Conservation (phyloP, 2,113 vertebrate genomes). For the Menidia beryllina region DNA sequence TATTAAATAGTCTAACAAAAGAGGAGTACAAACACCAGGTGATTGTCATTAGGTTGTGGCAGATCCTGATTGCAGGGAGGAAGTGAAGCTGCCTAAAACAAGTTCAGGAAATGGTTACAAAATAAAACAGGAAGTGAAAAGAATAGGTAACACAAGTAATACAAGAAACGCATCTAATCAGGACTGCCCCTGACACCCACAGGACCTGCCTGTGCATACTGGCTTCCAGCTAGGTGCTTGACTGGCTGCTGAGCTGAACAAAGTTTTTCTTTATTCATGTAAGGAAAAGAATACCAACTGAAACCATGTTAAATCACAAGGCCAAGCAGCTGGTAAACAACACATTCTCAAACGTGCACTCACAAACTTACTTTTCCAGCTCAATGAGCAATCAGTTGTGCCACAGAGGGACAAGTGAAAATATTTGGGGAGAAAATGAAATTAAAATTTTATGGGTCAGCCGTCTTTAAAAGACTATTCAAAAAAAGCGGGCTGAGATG, state of each 20-base stretch:
- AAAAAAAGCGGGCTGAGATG: conserved; percentile 36
- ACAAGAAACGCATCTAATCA: too few relatives aligned
- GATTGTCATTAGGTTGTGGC: too few relatives aligned
- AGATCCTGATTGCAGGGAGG: too few relatives aligned
- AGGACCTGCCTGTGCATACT: conserved; percentile 49
- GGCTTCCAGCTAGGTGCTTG: conserved; percentile 32
- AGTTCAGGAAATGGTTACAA: too few relatives aligned
- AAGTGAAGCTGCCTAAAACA: too few relatives aligned
- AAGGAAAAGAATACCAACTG: conserved; percentile 41
- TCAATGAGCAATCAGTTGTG: conserved; percentile 20
- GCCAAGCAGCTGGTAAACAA: conserved; percentile 49
- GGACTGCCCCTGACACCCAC: too few relatives aligned
- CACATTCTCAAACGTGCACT: conserved; percentile 13
- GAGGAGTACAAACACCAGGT: too few relatives aligned
- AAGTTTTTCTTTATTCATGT: conserved; percentile 30
- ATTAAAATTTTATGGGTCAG: conserved; percentile 57
- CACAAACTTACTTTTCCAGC: conserved; percentile 24
- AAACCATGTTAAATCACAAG: conserved; percentile 42
- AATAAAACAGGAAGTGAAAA: too few relatives aligned
- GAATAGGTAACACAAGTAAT: too few relatives aligned
- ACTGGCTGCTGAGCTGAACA: conserved; percentile 44
- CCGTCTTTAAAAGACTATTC: conserved; percentile 38
- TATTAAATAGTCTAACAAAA: too few relatives aligned
- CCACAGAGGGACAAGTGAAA: conserved; percentile 37
- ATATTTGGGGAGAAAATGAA: conserved; percentile 29